Evolutionary conservation across 2,797 vertebrate genomes (phyloP).

Genomic region (Propithecus perrieri): DNA sequence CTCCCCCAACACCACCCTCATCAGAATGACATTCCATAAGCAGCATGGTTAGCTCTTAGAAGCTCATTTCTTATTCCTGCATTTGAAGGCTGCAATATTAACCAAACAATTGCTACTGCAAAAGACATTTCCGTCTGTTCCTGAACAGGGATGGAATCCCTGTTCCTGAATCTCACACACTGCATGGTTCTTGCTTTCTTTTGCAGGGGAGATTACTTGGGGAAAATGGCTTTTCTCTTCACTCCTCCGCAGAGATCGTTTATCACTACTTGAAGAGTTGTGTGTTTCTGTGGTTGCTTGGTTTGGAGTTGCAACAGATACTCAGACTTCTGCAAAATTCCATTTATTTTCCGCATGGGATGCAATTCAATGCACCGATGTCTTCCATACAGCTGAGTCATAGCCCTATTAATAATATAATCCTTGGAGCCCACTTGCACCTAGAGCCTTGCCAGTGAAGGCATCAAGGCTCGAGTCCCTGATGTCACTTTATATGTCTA

Average conservation of each 20-base stretch:
- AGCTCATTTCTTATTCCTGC: neutral
- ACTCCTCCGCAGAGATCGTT: neutral
- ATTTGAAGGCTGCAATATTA: neutral
- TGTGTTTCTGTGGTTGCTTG: neutral
- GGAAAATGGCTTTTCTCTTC: neutral
- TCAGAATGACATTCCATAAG: neutral
- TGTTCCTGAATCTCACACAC: neutral
- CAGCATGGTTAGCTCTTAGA: neutral
- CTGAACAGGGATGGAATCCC: neutral
- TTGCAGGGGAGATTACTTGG: neutral
- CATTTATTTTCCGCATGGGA: neutral
- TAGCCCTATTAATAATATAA: neutral
- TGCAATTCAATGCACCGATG: neutral
- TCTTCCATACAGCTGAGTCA: neutral
- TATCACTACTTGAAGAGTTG: neutral
- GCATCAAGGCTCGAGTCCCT: neutral
- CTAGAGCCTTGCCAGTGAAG: neutral
- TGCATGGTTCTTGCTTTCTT: neutral
- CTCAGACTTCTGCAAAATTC: slow-evolving; percentile 12
- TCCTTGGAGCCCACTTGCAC: neutral
- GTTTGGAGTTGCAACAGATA: slow-evolving; percentile 37
- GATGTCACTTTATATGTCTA: neutral
- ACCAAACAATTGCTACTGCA: neutral
- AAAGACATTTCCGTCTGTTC: neutral
- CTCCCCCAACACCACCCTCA: neutral